Base-by-base conservation (phyloP, 92 coral and sea anemone species). In the Zoanthus sociatus region DNA sequence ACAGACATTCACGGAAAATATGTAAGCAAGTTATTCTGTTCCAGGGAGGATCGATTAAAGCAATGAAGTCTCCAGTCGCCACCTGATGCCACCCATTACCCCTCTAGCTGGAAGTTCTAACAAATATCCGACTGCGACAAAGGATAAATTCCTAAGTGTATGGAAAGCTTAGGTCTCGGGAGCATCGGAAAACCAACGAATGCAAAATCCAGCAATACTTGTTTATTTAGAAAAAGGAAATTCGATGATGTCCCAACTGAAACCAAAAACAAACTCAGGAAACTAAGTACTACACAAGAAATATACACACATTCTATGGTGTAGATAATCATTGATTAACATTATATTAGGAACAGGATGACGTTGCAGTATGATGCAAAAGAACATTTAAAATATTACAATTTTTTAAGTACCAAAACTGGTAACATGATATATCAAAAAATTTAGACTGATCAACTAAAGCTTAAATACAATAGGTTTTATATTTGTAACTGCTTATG, bases 51-150 rank as follows among this genome's bases (percentile, higher is more conserved):
- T 71, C 71, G 42, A 32, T 88, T 17, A 73, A 64, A 86, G 87
- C 90, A 88, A 81, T 63, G 90, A 89, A 68, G 92, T 89, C 66
- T 77, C 88, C 3, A 82, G 92, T 14, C 78, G 85, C 13, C 88
- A 89, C 78, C 64, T 83, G 32, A 77, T 76, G 75, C 88, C 88
- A 37, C 79, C 90, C 32, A 81, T 68, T 74, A 69, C 84, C 45
- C 92, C 92, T 53, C 61, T 83, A 21, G 71, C 72, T 12, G 82
- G 82, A 26, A 68, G 61, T 2, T 51, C 33, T 16, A 89, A 89
- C 45, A 55, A 77, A 10, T 83, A 89, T 32, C 86, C 86, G 4
- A 68, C 81, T 0, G 21, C 21, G 55, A 85, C 92, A 6, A 88
- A 85, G 51, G 88, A 67, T 48, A 60, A 71, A 33, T 77, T 83